Evolutionary conservation across 2,113 vertebrate species (phyloP).

Genomic region (Neogobius melanostomus): DNA sequence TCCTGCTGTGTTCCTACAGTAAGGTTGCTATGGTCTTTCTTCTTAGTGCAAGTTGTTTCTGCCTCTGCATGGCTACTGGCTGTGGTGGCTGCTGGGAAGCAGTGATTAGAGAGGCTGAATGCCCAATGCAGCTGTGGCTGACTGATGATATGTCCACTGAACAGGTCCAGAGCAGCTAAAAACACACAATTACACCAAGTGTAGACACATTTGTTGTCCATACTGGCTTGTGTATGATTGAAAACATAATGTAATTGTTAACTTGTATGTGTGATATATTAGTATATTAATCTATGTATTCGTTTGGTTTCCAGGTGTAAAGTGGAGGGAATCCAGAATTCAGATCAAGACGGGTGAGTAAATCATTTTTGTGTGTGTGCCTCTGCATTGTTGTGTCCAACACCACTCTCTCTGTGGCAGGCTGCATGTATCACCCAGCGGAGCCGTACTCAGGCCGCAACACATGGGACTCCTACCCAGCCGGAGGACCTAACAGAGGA

Average conservation of each 20-base stretch:
- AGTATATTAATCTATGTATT: not conserved
- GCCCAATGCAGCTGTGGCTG: constrained; percentile 55
- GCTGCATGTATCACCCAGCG: constrained; percentile 91
- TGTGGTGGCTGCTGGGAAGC: constrained; percentile 56
- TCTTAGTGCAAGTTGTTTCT: constrained; percentile 33
- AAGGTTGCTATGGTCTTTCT: constrained; percentile 34
- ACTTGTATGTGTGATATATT: not conserved
- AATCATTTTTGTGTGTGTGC: not conserved
- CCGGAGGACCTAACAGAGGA: constrained; percentile 82
- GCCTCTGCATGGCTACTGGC: constrained; percentile 47
- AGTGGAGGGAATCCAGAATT: constrained; percentile 59
- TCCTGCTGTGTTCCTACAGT: constrained; percentile 19
- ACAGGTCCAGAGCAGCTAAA: constrained; percentile 36
- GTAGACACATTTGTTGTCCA: not conserved
- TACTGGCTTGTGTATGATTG: not conserved
- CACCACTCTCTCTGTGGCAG: constrained; percentile 58
- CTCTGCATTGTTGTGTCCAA: not conserved
- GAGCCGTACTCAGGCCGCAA: constrained; percentile 86
- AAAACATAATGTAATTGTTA: not conserved
- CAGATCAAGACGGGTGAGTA: constrained; percentile 68
- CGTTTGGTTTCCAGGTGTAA: constrained; percentile 52
- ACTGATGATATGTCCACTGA: constrained; percentile 48
- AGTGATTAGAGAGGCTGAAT: constrained; percentile 54
- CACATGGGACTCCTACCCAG: constrained; percentile 84
- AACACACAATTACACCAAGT: constrained; percentile 7